Conservation (phyloP, 1,140 invertebrate species). For the Physella acuta region DNA sequence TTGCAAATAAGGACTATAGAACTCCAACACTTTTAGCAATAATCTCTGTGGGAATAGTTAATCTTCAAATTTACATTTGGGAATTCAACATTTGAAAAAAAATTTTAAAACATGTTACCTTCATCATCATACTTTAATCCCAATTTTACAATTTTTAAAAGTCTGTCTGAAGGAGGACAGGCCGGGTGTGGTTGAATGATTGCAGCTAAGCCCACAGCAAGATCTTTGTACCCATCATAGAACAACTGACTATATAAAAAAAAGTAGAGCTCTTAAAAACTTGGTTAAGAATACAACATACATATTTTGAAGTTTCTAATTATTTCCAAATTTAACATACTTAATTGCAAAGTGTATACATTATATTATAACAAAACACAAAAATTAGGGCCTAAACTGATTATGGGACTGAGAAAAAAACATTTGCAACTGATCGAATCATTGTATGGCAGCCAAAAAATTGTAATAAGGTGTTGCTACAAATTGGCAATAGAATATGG, state of each 20-base stretch:
- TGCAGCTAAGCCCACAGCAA: conserved; percentile 81
- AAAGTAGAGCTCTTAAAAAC: background rate
- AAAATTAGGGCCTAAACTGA: background rate
- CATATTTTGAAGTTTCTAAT: background rate
- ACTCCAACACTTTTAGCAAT: too few relatives aligned
- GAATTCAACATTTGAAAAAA: background rate
- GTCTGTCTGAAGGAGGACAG: conserved; percentile 90
- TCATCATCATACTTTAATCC: conserved; percentile 84
- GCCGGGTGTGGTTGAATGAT: conserved; percentile 84
- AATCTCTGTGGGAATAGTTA: too few relatives aligned
- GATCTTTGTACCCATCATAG: conserved; percentile 85
- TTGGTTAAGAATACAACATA: background rate
- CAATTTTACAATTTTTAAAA: conserved; percentile 82
- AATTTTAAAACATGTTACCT: conserved; percentile 30
- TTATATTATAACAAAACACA: background rate
- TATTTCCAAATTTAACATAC: background rate
- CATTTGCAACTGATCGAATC: background rate
- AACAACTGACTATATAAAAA: conserved; percentile 67
- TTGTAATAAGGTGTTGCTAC: too few relatives aligned
- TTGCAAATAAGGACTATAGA: too few relatives aligned
- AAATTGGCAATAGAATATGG: too few relatives aligned
- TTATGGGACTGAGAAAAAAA: background rate
- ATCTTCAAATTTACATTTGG: too few relatives aligned
- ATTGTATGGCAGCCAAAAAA: too few relatives aligned
- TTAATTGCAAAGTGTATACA: background rate